A percentile compares a stretch with the other conserved stretches of the same genome.
phyloP scores from a whole-genome alignment of 2,797 vertebrate species.

The Platalea minor region DNA sequence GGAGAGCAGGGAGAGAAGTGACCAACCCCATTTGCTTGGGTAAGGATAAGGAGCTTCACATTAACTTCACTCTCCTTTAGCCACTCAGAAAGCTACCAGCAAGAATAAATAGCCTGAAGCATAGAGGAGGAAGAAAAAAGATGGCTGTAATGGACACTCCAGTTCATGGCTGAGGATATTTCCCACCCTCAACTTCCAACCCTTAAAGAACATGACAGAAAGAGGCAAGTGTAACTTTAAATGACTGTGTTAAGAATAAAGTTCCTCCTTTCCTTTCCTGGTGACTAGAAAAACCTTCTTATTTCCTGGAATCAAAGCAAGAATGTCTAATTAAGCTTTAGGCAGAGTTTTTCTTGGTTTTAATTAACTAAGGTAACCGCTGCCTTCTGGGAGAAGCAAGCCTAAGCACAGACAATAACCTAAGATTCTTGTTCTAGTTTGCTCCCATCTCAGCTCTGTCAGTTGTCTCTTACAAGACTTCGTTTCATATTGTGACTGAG shows the following conservation, averaged over 20 bases:
- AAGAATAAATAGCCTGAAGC: not conserved
- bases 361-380: not conserved
- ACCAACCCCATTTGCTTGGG: not conserved
- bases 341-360: not conserved
- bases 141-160: not conserved
- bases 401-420: not conserved
- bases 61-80: not conserved
- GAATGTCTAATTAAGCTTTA: not conserved
- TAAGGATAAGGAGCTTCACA: not conserved
- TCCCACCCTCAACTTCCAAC: not conserved
- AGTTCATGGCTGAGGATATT: not conserved
- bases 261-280: not conserved
- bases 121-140: not conserved
- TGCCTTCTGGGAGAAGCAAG: not conserved
- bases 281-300: not conserved
- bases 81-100: not conserved
- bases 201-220: not conserved
- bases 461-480: not conserved
- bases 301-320: not conserved
- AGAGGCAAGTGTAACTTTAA: not conserved
- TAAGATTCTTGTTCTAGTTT: not conserved
- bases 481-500: not conserved
- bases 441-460: not conserved
- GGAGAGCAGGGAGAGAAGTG: not conserved
- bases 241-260: not conserved